Evolutionary conservation across 2,888 invertebrate genomes (phyloP).

Genomic region (Zaprionus obscuricornis): DNA sequence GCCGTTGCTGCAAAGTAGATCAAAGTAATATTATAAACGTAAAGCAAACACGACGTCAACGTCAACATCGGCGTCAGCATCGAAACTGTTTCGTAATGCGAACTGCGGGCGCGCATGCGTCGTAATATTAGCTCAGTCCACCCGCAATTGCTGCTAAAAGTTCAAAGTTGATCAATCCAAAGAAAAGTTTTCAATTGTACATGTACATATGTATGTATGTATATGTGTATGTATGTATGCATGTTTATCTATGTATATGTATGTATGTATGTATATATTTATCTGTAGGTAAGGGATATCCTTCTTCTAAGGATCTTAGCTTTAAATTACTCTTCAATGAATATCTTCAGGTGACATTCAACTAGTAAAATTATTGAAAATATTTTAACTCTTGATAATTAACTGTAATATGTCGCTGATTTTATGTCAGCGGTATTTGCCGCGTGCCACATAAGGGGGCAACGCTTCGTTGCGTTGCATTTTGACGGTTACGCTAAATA

Average conservation of each 20-base stretch:
- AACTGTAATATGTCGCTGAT: constrained; percentile 18
- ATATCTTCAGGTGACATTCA: too few species aligned
- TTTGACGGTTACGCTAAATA: constrained; percentile 60
- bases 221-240: too few species aligned
- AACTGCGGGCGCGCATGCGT: constrained; percentile 60
- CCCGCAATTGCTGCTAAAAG: constrained; percentile 42
- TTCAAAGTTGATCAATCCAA: constrained; percentile 70
- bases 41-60: constrained; percentile 57
- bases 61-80: constrained; percentile 9
- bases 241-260: too few species aligned
- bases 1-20: constrained; percentile 60
- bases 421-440: constrained; percentile 8
- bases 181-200: constrained; percentile 10
- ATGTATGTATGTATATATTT: too few species aligned
- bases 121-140: constrained; percentile 42
- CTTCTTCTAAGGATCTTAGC: too few species aligned
- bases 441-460: constrained; percentile 40
- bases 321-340: too few species aligned
- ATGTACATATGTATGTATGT: too few species aligned
- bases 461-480: constrained; percentile 45
- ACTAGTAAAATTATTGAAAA: too few species aligned
- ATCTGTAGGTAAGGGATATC: too few species aligned
- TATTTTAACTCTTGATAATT: too few species aligned
- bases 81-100: constrained; percentile 61
- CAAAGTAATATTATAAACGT: constrained; percentile 48